Percentiles rank a stretch among this genome's conserved stretches.
These are phyloP conservation scores for Gryllus bimaculatus DNA, from an alignment of 1,140 invertebrate genomes.

Conservation along the genomic window DNA sequence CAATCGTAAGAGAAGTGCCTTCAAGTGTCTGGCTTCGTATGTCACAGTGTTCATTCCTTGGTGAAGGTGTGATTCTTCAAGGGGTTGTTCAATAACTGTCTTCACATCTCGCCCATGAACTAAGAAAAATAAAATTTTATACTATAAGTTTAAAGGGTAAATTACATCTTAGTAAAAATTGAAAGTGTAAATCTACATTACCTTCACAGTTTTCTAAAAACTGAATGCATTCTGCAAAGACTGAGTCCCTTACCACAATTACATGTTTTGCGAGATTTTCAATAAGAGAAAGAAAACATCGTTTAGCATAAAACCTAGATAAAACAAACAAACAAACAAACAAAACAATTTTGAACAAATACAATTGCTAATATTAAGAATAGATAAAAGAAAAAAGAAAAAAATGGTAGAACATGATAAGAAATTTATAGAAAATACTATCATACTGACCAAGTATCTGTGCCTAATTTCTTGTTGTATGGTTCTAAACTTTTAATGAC, in stretches of 20 bases:
- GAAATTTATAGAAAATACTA: too few species aligned
- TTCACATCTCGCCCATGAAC: conserved; percentile 77
- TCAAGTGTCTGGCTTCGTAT: conserved; percentile 79
- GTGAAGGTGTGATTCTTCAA: conserved; percentile 59
- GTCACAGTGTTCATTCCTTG: conserved; percentile 87
- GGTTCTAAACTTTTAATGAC: conserved; percentile 95
- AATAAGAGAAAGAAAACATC: conserved; percentile 86
- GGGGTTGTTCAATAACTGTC: conserved; percentile 70
- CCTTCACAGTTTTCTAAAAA: conserved; percentile 88
- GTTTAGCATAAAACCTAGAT: conserved; percentile 77
- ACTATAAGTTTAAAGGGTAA: not conserved
- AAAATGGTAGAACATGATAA: not conserved
- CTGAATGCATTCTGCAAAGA: conserved; percentile 80
- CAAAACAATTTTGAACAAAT: not conserved
- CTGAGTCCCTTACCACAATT: conserved; percentile 77
- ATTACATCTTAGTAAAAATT: not conserved
- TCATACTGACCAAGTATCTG: conserved; percentile 74
- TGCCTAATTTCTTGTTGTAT: conserved; percentile 88
- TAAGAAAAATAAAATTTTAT: conserved; percentile 36
- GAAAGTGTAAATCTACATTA: conserved; percentile 30
- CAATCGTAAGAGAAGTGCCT: conserved; percentile 70
- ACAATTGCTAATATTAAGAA: not conserved
- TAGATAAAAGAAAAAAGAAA: not conserved
- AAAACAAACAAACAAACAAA: conserved; percentile 10
- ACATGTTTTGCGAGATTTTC: conserved; percentile 89